Conservation (phyloP, 1,140 invertebrate genomes). For the Neodiprion fabricii region DNA sequence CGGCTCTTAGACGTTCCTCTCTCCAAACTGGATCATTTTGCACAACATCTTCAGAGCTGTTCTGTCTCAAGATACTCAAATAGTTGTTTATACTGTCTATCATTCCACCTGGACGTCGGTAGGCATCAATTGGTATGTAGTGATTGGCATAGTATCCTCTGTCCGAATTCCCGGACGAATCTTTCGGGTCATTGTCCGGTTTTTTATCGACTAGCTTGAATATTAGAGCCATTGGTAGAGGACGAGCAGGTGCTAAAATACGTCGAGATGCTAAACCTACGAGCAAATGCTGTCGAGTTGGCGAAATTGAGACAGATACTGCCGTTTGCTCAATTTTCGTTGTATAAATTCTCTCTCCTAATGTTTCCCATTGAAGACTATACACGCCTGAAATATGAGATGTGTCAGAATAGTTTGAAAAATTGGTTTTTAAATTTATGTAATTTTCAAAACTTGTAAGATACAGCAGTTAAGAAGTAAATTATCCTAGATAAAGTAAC, state of each 20-base stretch:
- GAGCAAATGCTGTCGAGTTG: slow-evolving; percentile 76
- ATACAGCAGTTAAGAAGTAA: slow-evolving; percentile 11
- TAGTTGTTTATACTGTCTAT: slow-evolving; percentile 18
- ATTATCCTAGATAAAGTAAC: background rate
- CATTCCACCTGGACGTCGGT: slow-evolving; percentile 16
- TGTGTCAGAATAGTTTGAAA: slow-evolving; percentile 9
- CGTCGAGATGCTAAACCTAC: slow-evolving; percentile 78
- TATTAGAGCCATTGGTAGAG: slow-evolving; percentile 72
- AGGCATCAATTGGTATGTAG: background rate
- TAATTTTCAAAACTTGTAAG: background rate
- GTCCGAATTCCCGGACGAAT: slow-evolving; percentile 24
- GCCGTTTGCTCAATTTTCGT: slow-evolving; percentile 79
- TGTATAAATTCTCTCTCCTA: slow-evolving; percentile 80
- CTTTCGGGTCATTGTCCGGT: slow-evolving; percentile 30
- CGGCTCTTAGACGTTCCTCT: slow-evolving; percentile 28
- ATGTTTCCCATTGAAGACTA: slow-evolving; percentile 74
- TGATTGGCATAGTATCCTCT: slow-evolving; percentile 17
- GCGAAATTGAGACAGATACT: slow-evolving; percentile 84
- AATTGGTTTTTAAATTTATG: background rate
- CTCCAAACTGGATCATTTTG: slow-evolving; percentile 31
- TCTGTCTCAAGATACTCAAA: slow-evolving; percentile 12
- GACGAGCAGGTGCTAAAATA: slow-evolving; percentile 55
- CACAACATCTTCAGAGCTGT: slow-evolving; percentile 17
- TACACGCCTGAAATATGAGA: slow-evolving; percentile 70
- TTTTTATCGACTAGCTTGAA: slow-evolving; percentile 60